Conservation (phyloP, 2,888 invertebrate species). For the Eueremaeus valkanovi region DNA sequence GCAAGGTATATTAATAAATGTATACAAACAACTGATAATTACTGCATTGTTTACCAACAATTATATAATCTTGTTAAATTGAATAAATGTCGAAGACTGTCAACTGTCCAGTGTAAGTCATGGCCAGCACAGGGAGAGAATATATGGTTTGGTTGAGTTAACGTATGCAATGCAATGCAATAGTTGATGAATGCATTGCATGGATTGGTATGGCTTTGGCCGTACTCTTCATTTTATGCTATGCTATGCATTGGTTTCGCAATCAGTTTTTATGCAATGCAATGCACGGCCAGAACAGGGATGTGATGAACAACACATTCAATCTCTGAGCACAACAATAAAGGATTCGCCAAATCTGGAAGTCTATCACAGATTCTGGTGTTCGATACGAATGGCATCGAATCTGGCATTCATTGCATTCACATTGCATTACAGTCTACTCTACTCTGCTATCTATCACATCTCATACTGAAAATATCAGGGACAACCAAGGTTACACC, state of each 20-base stretch:
- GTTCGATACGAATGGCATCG: neutral
- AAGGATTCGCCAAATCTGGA: neutral
- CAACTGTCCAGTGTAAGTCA: neutral
- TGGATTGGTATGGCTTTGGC: neutral
- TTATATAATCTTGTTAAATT: too few relatives aligned
- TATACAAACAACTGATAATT: too few relatives aligned
- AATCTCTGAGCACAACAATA: neutral
- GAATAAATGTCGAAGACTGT: too few relatives aligned
- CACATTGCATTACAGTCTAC: neutral
- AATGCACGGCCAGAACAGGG: neutral
- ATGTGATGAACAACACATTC: constrained; percentile 26
- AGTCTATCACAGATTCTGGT: neutral
- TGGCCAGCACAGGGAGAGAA: neutral
- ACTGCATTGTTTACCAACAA: too few relatives aligned
- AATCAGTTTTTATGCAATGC: neutral
- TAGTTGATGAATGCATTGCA: constrained; percentile 15
- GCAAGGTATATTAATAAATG: too few relatives aligned
- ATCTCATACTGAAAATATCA: too few relatives aligned
- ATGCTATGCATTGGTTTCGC: neutral
- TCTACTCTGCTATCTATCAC: neutral
- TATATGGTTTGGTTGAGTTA: constrained; percentile 28
- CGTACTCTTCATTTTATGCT: neutral
- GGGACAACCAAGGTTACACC: too few relatives aligned
- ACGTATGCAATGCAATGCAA: constrained; percentile 25
- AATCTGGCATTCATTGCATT: constrained; percentile 15